phyloP scores from a whole-genome alignment of 2,888 invertebrate genomes.

The Linyphia triangularis region DNA sequence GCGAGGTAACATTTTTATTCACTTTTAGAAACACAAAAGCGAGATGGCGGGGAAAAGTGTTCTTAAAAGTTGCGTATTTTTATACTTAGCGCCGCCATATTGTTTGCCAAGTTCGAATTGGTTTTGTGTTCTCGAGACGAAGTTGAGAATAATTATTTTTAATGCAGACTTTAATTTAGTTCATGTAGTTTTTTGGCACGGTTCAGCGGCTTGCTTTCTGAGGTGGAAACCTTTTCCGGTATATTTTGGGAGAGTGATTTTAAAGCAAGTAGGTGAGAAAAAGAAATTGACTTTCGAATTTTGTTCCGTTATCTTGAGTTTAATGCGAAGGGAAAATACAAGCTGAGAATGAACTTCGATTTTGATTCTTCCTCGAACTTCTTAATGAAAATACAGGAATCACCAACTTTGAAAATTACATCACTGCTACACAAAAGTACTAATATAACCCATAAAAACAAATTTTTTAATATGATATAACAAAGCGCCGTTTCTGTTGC shows the following conservation, averaged over 20 bases:
- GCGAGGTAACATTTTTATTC: conserved; percentile 57
- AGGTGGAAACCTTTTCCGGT: conserved; percentile 48
- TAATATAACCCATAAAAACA: too few relatives aligned
- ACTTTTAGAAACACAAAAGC: conserved; percentile 6
- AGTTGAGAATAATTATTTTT: conserved; percentile 52
- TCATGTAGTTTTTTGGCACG: conserved; percentile 37
- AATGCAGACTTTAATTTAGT: conserved; percentile 48
- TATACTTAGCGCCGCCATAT: conserved; percentile 19
- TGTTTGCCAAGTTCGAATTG: conserved; percentile 53
- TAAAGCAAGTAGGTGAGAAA: neutral
- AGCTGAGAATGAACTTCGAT: too few relatives aligned
- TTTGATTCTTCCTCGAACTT: too few relatives aligned
- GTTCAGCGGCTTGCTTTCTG: conserved; percentile 36
- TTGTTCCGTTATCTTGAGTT: conserved; percentile 12
- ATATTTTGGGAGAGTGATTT: neutral
- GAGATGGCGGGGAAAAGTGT: conserved; percentile 9
- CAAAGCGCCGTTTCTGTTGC: too few relatives aligned
- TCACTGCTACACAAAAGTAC: too few relatives aligned
- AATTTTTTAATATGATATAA: too few relatives aligned
- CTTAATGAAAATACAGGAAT: too few relatives aligned
- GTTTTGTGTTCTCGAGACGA: conserved; percentile 35
- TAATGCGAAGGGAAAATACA: neutral
- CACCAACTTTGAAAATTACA: too few relatives aligned
- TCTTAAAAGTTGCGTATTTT: conserved; percentile 20
- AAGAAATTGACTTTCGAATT: conserved; percentile 11